phyloP scores from a whole-genome alignment of 2,888 invertebrate species.

The Lamellibrachia columna region DNA sequence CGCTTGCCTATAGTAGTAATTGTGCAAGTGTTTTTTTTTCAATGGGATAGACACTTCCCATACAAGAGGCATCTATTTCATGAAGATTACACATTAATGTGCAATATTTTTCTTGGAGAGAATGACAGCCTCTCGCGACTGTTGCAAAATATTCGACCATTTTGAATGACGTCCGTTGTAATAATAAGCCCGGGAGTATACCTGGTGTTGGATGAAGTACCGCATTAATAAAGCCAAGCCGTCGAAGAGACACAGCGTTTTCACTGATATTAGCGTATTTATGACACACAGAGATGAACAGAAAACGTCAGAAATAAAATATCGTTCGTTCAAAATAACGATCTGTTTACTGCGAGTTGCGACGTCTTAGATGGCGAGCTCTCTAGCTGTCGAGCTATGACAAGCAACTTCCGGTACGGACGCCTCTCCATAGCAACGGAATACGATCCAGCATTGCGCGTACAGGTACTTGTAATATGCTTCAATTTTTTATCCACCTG shows the following conservation, averaged over 20 bases:
- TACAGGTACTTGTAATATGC: neutral
- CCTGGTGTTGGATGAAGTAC: no score
- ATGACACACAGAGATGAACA: neutral
- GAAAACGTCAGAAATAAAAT: neutral
- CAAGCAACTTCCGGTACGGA: constrained; percentile 10
- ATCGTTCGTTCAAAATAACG: neutral
- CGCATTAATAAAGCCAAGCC: neutral
- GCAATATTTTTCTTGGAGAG: no score
- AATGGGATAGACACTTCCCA: no score
- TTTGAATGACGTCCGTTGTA: no score
- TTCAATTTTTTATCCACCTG: neutral
- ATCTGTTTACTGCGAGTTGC: neutral
- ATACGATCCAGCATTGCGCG: neutral
- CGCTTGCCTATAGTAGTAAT: no score
- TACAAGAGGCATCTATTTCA: no score
- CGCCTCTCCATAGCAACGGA: constrained; percentile 3
- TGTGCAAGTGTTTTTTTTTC: no score
- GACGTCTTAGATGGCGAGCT: neutral
- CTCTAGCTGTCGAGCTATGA: neutral
- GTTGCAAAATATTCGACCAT: no score
- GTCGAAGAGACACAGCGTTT: neutral
- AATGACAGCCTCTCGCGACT: no score
- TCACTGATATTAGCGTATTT: neutral
- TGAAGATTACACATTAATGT: no score
- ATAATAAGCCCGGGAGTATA: no score